Conservation (phyloP, 1,140 invertebrate genomes). For the Phenacoccus solenopsis region DNA sequence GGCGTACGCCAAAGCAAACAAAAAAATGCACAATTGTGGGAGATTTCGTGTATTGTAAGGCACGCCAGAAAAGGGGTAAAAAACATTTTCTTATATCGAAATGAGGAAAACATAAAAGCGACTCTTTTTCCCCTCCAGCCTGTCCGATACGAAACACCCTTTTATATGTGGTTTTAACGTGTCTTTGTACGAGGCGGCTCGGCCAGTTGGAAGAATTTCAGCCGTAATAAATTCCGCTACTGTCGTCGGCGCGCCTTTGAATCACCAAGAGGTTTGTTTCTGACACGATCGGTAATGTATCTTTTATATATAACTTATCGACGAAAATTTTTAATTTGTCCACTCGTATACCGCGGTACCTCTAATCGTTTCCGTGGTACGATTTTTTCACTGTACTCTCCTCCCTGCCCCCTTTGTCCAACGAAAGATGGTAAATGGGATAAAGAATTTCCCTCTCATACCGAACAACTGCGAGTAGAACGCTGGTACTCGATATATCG, state of each 20-base stretch:
- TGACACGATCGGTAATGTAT: background rate
- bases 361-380: background rate
- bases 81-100: background rate
- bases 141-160: background rate
- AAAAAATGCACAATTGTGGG: background rate
- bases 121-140: too few species aligned
- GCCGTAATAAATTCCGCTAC: background rate
- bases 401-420: too few species aligned
- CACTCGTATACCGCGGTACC: too few species aligned
- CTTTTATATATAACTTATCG: background rate
- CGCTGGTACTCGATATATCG: too few species aligned
- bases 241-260: background rate
- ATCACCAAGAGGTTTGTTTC: background rate
- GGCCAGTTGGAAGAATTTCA: background rate
- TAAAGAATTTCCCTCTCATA: constrained; percentile 4
- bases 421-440: background rate
- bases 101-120: background rate
- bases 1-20: background rate
- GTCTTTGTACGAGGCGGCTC: background rate
- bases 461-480: too few species aligned
- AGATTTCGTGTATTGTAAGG: background rate
- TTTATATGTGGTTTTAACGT: background rate
- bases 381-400: too few species aligned
- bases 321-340: background rate
- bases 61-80: background rate